These are phyloP conservation scores for Polydrusus tereticollis DNA, from an alignment of 2,888 invertebrate genomes.

Conservation along the genomic window DNA sequence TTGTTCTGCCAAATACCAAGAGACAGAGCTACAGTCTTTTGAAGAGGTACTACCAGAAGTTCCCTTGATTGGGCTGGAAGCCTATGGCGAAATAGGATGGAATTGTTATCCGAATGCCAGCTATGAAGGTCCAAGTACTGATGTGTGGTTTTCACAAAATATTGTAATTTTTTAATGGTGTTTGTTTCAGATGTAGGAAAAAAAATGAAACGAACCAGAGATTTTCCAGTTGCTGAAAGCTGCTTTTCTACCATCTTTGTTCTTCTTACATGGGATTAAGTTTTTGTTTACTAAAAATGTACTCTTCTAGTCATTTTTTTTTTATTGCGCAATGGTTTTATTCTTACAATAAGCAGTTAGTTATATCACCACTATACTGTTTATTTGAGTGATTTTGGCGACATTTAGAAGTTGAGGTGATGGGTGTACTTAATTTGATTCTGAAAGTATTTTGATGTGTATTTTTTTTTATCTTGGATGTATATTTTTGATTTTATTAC, in stretches of 20 bases:
- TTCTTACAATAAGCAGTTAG: neutral
- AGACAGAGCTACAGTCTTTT: constrained; percentile 54
- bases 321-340: neutral
- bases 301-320: constrained; percentile 9
- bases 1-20: constrained; percentile 57
- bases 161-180: neutral
- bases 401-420: no score
- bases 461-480: neutral
- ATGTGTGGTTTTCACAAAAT: neutral
- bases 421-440: neutral
- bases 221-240: constrained; percentile 55
- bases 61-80: constrained; percentile 59
- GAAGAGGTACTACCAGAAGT: constrained; percentile 57
- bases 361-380: neutral
- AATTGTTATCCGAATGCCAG: constrained; percentile 50
- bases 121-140: neutral
- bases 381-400: no score
- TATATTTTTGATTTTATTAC: neutral
- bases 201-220: constrained; percentile 50
- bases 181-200: constrained; percentile 27
- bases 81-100: constrained; percentile 63
- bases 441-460: neutral
- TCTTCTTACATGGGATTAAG: constrained; percentile 57
- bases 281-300: neutral
- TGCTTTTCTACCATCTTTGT: constrained; percentile 60